These are phyloP conservation scores for Enteromius fasciolatus DNA, from an alignment of 2,797 vertebrate genomes.

Conservation along the genomic window DNA sequence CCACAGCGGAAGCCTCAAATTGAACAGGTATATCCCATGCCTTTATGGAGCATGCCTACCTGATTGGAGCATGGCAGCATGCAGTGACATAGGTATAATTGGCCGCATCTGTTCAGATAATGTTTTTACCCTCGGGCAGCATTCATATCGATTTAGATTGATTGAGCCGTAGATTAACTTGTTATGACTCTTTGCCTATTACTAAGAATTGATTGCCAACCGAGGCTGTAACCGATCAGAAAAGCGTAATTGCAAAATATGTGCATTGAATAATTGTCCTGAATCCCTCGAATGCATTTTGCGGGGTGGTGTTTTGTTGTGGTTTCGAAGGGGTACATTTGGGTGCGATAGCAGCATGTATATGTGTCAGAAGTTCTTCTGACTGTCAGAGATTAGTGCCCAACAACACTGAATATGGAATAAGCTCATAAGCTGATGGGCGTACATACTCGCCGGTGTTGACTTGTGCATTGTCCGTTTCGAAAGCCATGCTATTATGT, in stretches of 20 bases:
- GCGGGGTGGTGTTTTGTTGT: not conserved
- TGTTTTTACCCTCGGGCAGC: conserved; percentile 43
- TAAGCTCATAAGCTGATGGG: conserved; percentile 60
- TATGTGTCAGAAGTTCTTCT: conserved; percentile 55
- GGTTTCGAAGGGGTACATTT: not conserved
- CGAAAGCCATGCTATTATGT: conserved; percentile 59
- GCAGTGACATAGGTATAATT: conserved; percentile 51
- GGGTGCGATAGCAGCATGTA: conserved; percentile 21
- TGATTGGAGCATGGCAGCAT: conserved; percentile 44
- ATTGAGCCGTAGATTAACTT: conserved; percentile 55
- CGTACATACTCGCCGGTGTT: conserved; percentile 53
- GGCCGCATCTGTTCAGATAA: conserved; percentile 51
- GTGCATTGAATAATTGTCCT: conserved; percentile 24
- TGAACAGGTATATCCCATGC: conserved; percentile 51
- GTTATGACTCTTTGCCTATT: conserved; percentile 39
- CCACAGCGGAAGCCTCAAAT: conserved; percentile 32
- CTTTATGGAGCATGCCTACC: conserved; percentile 42
- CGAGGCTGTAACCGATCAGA: conserved; percentile 18
- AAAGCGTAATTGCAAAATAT: conserved; percentile 1
- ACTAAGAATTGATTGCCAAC: conserved; percentile 43
- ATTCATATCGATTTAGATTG: conserved; percentile 48
- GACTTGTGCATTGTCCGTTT: conserved; percentile 62
- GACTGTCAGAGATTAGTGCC: conserved; percentile 54
- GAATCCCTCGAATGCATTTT: conserved; percentile 19
- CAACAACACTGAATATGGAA: conserved; percentile 54